Evolutionary conservation across 2,113 vertebrate genomes (phyloP).

Genomic region (Brachypteracias leptosomus): DNA sequence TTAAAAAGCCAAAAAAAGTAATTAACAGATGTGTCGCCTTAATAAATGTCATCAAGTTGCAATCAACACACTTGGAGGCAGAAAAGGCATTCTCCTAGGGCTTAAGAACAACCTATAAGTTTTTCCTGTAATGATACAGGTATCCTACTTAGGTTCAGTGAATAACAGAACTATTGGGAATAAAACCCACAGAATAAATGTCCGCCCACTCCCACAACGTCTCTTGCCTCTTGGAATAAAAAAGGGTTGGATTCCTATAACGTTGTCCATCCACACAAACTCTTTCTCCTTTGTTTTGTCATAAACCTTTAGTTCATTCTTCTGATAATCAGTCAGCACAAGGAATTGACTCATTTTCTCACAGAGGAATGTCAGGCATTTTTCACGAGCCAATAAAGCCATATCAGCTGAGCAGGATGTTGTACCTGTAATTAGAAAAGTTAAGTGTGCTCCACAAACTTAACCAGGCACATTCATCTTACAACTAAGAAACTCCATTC

Average conservation of each 20-base stretch:
- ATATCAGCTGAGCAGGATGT: constrained; percentile 80
- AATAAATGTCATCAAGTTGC: neutral
- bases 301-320: constrained; percentile 85
- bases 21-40: neutral
- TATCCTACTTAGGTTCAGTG: neutral
- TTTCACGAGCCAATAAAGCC: constrained; percentile 77
- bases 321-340: constrained; percentile 78
- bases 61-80: neutral
- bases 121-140: neutral
- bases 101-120: neutral
- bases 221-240: constrained; percentile 88
- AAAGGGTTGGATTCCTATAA: constrained; percentile 93
- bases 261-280: constrained; percentile 82
- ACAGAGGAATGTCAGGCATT: constrained; percentile 84
- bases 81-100: neutral
- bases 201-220: neutral
- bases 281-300: constrained; percentile 77
- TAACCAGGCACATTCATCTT: neutral
- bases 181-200: neutral
- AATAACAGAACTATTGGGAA: neutral
- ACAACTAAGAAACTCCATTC: neutral
- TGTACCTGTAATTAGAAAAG: constrained; percentile 76
- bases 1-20: neutral
- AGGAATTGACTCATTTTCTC: constrained; percentile 78
- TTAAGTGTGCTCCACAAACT: neutral